Percentiles rank a stretch among this genome's conserved stretches.
Conservation (phyloP, 2,888 invertebrate species). For the Tachina lurida region DNA sequence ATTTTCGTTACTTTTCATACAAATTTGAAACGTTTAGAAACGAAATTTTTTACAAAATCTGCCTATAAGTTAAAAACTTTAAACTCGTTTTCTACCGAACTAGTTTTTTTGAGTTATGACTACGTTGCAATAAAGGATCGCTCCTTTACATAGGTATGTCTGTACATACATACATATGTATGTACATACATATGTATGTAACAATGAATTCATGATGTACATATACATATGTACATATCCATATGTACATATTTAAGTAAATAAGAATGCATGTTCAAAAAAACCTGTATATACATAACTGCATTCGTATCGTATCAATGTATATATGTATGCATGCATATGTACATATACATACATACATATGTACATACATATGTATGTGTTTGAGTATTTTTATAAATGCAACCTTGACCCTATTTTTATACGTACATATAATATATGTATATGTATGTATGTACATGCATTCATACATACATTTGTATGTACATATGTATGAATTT, state of each 20-base stretch:
- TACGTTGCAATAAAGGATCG: not conserved
- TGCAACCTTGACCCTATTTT: no score
- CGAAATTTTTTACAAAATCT: no score
- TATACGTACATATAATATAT: not conserved
- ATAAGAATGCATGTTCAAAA: not conserved
- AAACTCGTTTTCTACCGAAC: no score
- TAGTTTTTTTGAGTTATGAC: no score
- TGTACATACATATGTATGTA: not conserved
- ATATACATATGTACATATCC: no score
- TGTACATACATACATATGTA: not conserved
- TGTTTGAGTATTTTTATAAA: not conserved
- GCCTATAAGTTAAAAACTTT: no score
- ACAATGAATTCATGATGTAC: no score
- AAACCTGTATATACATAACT: not conserved
- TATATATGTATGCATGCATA: slow-evolving; percentile 10
- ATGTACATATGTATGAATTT: not conserved
- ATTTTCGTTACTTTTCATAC: no score
- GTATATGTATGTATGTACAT: not conserved
- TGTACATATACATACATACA: not conserved
- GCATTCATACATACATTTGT: not conserved
- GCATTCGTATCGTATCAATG: not conserved
- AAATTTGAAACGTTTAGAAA: no score
- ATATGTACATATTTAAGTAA: not conserved
- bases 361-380: slow-evolving; percentile 14
- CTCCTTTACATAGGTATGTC: not conserved